These are phyloP conservation scores for Astyanax mexicanus DNA, from an alignment of 2,797 vertebrate genomes.

Conservation along the genomic window DNA sequence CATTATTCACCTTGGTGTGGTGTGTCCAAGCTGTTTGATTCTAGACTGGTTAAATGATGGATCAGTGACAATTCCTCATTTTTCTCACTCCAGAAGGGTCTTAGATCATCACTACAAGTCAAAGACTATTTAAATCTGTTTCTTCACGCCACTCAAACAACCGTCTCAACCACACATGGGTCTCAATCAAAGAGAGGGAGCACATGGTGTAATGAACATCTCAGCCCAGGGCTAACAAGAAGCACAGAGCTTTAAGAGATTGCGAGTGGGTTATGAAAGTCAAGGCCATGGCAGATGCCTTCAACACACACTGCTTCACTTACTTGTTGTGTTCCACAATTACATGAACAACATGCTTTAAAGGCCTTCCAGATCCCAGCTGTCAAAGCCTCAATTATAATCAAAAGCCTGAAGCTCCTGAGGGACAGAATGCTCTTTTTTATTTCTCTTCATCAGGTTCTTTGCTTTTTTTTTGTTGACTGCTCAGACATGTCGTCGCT, in stretches of 20 bases:
- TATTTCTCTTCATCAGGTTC: slow-evolving; percentile 16
- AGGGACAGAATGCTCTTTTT: slow-evolving; percentile 3
- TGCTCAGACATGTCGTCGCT: slow-evolving; percentile 18
- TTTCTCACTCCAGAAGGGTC: not conserved
- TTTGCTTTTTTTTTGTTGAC: not conserved
- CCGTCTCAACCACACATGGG: not conserved
- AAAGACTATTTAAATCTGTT: not conserved
- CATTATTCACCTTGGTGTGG: too few species aligned
- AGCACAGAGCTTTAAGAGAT: not conserved
- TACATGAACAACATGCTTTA: not conserved
- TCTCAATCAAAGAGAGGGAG: not conserved
- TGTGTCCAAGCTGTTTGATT: not conserved
- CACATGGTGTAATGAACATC: not conserved
- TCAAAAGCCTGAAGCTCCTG: not conserved
- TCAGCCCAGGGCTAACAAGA: not conserved
- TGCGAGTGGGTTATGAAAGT: slow-evolving; percentile 11
- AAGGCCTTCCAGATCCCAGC: slow-evolving; percentile 5
- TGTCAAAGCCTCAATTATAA: slow-evolving; percentile 11
- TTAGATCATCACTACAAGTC: too few species aligned
- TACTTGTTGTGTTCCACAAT: slow-evolving; percentile 3
- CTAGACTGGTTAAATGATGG: not conserved
- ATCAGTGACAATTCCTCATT: too few species aligned
- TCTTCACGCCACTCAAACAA: not conserved
- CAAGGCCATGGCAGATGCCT: not conserved
- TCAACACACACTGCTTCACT: slow-evolving; percentile 15